Evolutionary conservation across 2,797 vertebrate genomes (phyloP).

Genomic region (Octomys mimax): DNA sequence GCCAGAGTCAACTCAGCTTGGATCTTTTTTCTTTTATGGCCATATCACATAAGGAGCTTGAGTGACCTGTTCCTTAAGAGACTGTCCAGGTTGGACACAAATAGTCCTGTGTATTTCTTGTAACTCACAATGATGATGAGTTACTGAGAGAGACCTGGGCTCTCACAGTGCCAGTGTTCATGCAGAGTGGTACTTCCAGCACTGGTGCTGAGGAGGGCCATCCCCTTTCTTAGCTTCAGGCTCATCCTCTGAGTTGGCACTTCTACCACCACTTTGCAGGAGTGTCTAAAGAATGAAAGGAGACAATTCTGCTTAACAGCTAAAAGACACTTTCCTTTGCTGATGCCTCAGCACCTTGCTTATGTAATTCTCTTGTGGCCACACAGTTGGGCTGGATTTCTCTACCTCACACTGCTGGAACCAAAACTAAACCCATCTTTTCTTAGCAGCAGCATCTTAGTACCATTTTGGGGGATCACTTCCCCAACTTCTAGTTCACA

Average conservation of each 20-base stretch:
- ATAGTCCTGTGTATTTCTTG: not conserved
- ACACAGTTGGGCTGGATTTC: not conserved
- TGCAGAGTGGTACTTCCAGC: not conserved
- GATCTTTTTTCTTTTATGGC: not conserved
- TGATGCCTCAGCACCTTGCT: not conserved
- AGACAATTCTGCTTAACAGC: not conserved
- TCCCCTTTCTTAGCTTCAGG: not conserved
- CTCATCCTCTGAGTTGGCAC: not conserved
- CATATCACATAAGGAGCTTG: not conserved
- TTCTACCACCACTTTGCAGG: not conserved
- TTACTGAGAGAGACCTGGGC: accelerated
- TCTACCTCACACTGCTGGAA: accelerated
- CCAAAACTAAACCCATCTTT: not conserved
- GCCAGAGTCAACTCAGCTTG: too few species aligned
- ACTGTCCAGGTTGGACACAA: too few species aligned
- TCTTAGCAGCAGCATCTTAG: not conserved
- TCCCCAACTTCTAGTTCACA: not conserved
- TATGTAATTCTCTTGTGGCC: not conserved
- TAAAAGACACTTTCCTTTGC: not conserved
- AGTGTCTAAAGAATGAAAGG: not conserved
- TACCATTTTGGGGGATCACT: not conserved
- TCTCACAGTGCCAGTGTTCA: not conserved
- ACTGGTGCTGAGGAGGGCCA: not conserved
- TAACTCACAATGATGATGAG: not conserved
- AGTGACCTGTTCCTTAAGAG: not conserved